A percentile compares a stretch with the other conserved stretches of the same genome.
phyloP scores from a whole-genome alignment of 1,140 invertebrate species.

The Aphelenchoides avenae region DNA sequence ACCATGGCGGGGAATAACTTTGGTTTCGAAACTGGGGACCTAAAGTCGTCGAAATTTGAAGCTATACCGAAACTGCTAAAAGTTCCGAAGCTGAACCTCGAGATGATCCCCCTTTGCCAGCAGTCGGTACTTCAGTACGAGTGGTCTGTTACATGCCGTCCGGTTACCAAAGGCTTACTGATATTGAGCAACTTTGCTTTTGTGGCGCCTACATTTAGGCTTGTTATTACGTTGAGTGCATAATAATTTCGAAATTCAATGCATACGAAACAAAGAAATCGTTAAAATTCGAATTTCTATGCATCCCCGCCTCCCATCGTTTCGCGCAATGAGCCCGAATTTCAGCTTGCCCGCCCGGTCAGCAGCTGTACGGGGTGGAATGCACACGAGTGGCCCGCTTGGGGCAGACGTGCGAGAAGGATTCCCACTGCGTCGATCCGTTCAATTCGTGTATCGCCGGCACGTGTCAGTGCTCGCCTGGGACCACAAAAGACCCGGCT shows the following conservation, averaged over 20 bases:
- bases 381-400: slow-evolving; percentile 54
- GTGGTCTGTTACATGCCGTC: too few species aligned
- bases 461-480: slow-evolving; percentile 55
- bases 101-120: background rate
- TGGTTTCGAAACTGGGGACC: background rate
- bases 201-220: background rate
- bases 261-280: background rate
- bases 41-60: background rate
- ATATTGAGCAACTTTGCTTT: too few species aligned
- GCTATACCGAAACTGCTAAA: background rate
- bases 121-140: too few species aligned
- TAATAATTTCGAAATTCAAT: background rate
- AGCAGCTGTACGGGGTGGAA: slow-evolving; percentile 58
- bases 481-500: slow-evolving; percentile 47
- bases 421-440: slow-evolving; percentile 55
- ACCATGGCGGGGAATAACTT: background rate
- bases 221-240: slow-evolving; percentile 4
- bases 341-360: slow-evolving; percentile 56
- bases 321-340: slow-evolving; percentile 4
- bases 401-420: slow-evolving; percentile 52
- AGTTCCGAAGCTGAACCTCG: background rate
- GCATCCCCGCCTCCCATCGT: too few species aligned
- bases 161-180: too few species aligned
- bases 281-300: too few species aligned
- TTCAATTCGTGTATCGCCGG: slow-evolving; percentile 54